Evolutionary conservation across 2,888 invertebrate species (phyloP).

Genomic region (Boloria selene): DNA sequence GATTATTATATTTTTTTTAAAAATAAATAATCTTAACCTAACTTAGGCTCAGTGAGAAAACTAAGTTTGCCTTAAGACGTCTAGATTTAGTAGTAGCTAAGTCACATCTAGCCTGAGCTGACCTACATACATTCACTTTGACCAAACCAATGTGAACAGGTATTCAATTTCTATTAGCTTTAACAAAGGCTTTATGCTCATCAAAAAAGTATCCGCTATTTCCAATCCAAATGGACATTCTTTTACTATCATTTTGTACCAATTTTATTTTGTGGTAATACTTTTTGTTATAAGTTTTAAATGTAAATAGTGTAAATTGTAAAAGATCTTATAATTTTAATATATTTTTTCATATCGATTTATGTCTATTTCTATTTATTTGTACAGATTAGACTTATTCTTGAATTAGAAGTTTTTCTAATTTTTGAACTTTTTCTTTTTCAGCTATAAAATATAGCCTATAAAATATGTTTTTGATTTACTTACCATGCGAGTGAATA

Average conservation of each 20-base stretch:
- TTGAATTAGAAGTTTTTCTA: too few relatives aligned
- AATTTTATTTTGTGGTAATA: neutral
- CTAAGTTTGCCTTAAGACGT: neutral
- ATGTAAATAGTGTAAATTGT: too few relatives aligned
- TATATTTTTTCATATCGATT: too few relatives aligned
- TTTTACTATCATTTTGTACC: neutral
- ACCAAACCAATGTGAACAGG: constrained; percentile 1
- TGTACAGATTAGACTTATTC: too few relatives aligned
- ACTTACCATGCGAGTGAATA: too few relatives aligned
- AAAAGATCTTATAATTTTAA: too few relatives aligned
- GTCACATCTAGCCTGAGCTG: neutral
- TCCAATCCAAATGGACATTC: constrained; percentile 5
- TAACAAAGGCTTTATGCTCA: constrained; percentile 9
- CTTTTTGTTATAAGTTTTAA: constrained; percentile 1
- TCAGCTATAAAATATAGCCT: too few relatives aligned
- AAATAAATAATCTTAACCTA: too few relatives aligned
- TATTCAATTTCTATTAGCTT: constrained; percentile 1
- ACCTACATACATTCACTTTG: constrained; percentile 9
- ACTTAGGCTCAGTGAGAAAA: neutral
- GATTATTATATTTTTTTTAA: too few relatives aligned
- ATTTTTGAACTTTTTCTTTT: too few relatives aligned
- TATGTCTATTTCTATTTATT: too few relatives aligned
- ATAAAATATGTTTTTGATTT: too few relatives aligned
- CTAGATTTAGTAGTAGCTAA: neutral
- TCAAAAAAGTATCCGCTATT: neutral